Evolutionary conservation across 2,888 invertebrate species (phyloP).

Genomic region (Leucoptera coffeella): DNA sequence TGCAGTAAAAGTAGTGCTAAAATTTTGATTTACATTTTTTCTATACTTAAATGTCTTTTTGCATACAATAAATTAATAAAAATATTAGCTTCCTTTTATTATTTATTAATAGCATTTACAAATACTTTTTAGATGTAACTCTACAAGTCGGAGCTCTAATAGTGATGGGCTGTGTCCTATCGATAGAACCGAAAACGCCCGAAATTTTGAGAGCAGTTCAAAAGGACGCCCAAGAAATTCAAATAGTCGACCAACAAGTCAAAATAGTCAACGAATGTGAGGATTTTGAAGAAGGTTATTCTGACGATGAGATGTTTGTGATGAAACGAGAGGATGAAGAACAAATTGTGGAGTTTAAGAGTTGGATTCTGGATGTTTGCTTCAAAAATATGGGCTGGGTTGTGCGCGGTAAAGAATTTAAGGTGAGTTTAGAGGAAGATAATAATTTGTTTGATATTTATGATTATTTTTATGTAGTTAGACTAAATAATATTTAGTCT

Average conservation of each 20-base stretch:
- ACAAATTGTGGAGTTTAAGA: constrained; percentile 23
- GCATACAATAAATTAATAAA: too few relatives aligned
- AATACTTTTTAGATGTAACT: constrained; percentile 63
- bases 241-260: constrained; percentile 1
- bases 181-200: constrained; percentile 56
- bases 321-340: constrained; percentile 1
- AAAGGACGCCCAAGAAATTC: constrained; percentile 16
- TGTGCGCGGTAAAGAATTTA: constrained; percentile 18
- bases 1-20: too few relatives aligned
- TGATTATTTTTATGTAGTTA: too few relatives aligned
- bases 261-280: constrained; percentile 20
- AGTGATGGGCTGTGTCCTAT: constrained; percentile 65
- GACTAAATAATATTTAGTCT: too few relatives aligned
- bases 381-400: constrained; percentile 49
- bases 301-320: constrained; percentile 32
- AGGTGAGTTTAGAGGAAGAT: constrained; percentile 26
- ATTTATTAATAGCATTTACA: too few relatives aligned
- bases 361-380: constrained; percentile 60
- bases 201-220: constrained; percentile 58
- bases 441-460: too few relatives aligned
- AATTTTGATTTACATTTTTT: too few relatives aligned
- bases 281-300: constrained; percentile 40
- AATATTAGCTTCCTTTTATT: too few relatives aligned
- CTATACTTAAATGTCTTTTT: too few relatives aligned
- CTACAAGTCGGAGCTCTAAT: constrained; percentile 68